Percentiles rank a stretch among this genome's conserved stretches.
These are phyloP conservation scores for Agrotis segetum DNA, from an alignment of 2,888 invertebrate species.

Conservation along the genomic window DNA sequence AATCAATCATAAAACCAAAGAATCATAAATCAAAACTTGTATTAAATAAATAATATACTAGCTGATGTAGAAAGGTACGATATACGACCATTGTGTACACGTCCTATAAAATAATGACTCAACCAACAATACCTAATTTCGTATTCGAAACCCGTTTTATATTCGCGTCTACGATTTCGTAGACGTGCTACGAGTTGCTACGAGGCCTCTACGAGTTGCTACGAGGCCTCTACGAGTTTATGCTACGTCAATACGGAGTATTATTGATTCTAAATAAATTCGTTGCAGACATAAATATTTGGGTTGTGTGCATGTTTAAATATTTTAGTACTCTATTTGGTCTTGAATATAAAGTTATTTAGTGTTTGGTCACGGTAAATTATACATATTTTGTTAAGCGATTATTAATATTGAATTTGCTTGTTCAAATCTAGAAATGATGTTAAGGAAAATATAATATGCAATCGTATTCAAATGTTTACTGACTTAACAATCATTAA, in stretches of 20 bases:
- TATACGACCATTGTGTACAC: conserved; percentile 25
- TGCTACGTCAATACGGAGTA: conserved; percentile 41
- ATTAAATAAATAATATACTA: conserved; percentile 3
- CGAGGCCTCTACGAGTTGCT: conserved; percentile 49
- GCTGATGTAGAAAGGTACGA: background rate
- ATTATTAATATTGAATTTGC: conserved; percentile 5
- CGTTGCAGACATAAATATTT: conserved; percentile 18
- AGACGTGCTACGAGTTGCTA: conserved; percentile 67
- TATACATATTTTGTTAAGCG: background rate
- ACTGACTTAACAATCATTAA: background rate
- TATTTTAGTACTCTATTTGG: conserved; percentile 7
- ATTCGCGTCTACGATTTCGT: conserved; percentile 61
- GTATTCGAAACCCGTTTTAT: conserved; percentile 60
- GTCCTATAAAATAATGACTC: conserved; percentile 47
- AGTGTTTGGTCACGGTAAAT: conserved; percentile 4
- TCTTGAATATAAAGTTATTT: conserved; percentile 29
- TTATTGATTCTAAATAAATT: conserved; percentile 50
- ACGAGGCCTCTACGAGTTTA: conserved; percentile 48
- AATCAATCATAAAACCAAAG: background rate
- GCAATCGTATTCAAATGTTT: background rate
- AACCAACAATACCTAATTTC: conserved; percentile 52
- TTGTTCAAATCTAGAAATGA: background rate
- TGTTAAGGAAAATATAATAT: background rate
- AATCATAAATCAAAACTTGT: conserved; percentile 11
- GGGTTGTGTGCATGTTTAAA: background rate